These are phyloP conservation scores for Helicorthomorpha holstii DNA, from an alignment of 1,140 invertebrate genomes.

Conservation along the genomic window DNA sequence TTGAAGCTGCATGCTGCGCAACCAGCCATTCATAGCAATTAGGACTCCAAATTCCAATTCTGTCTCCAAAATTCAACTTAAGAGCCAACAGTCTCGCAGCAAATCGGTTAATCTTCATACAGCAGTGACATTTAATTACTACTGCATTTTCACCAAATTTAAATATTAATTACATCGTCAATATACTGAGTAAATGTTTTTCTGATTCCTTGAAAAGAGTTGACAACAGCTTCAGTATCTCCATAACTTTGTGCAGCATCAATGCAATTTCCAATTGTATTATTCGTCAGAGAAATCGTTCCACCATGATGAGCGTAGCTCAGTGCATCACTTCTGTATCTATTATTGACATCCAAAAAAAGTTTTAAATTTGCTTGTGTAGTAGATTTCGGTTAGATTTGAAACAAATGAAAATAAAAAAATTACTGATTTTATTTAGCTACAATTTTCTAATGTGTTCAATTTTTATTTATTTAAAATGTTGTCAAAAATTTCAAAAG, in stretches of 20 bases:
- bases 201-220: slow-evolving; percentile 36
- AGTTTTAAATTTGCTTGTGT: no score
- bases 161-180: slow-evolving; percentile 38
- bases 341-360: no score
- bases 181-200: slow-evolving; percentile 44
- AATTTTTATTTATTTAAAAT: no score
- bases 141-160: no score
- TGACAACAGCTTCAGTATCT: slow-evolving; percentile 38
- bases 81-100: neutral
- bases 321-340: no score
- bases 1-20: slow-evolving; percentile 52
- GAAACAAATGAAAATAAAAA: no score
- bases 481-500: no score
- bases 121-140: neutral
- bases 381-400: no score
- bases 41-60: slow-evolving; percentile 73
- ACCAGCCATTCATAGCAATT: slow-evolving; percentile 72
- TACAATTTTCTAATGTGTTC: no score
- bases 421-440: no score
- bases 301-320: neutral
- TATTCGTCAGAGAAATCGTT: neutral
- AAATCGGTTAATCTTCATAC: neutral
- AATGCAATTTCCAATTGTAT: slow-evolving; percentile 16
- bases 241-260: slow-evolving; percentile 35
- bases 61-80: slow-evolving; percentile 41